A percentile compares a stretch with the other conserved stretches of the same genome.
Evolutionary conservation across 2,113 vertebrate genomes (phyloP).

Genomic region (Miniopterus natalensis): DNA sequence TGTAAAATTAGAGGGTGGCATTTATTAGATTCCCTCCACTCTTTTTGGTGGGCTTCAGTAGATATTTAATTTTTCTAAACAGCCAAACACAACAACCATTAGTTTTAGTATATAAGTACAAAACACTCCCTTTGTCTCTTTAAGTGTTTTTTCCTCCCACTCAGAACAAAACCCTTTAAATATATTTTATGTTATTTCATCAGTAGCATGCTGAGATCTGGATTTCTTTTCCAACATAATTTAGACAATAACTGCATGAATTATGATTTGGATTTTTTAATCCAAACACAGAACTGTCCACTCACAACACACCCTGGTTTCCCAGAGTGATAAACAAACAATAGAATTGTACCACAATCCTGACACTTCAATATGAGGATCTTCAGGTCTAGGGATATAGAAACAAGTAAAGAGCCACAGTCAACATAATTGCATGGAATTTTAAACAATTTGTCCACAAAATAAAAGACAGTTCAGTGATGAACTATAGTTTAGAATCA

Average conservation of each 20-base stretch:
- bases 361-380: not conserved
- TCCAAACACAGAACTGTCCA: not conserved
- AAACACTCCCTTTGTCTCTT: not conserved
- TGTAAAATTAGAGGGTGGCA: not conserved
- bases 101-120: not conserved
- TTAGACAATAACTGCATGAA: conserved; percentile 23
- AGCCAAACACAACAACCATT: not conserved
- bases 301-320: not conserved
- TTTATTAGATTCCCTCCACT: not conserved
- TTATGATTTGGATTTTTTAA: conserved; percentile 18
- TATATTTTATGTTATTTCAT: not conserved
- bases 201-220: not conserved
- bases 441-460: not conserved
- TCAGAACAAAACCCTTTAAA: not conserved
- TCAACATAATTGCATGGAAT: conserved; percentile 15
- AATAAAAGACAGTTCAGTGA: not conserved
- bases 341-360: not conserved
- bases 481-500: conserved; percentile 30
- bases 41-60: not conserved
- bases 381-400: not conserved
- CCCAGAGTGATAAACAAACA: not conserved
- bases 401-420: not conserved
- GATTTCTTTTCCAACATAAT: conserved; percentile 39
- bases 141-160: not conserved
- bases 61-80: conserved; percentile 35